Base-by-base conservation (phyloP, 2,888 invertebrate species). In the Andrena hattorfiana region DNA sequence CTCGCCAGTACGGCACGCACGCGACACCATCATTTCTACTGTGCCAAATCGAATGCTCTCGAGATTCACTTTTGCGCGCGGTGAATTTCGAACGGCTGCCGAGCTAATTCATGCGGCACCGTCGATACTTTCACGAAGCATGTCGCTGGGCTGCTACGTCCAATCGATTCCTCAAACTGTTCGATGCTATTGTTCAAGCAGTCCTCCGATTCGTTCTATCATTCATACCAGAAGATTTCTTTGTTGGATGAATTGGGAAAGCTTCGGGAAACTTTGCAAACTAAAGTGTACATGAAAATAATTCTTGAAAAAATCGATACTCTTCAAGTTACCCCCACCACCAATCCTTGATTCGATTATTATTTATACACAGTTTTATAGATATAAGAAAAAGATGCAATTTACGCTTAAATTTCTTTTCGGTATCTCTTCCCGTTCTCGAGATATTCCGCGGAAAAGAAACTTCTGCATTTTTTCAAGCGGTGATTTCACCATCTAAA, bases 81-180 rank as follows among this genome's bases (percentile, higher is more conserved):
- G 79, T 76, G 71, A 87, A 82, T 87, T 83, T 83, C 70, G 59
- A 81, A 78, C 68, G 77, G 51, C 48, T 73, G 68, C 32, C 68
- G 23, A 63, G 64, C 77, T 73, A 87, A 84, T 83, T 76, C 78
- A 78, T 83, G 69, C 84, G 74, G 59, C 70, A 72, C 59, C 51
- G 73, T 42, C 62, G 63, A 20, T 75, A 81, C 85, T 85, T 85
- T 85, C 74, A 83, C 84, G 75, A 74, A 63, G 35, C 73, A 26
- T 62, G 83, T 63, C 76, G 70, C 72, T 16, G n/a, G 26, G 51
- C 32, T 5, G 7, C 70, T 51, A 62, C 42, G 10, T 2, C 8
- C 30, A 23, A 48, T 42, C 59, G 13, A 8, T 75, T 72, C 69
- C 26, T 49, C 42, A 7, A n/a, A 56, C 16, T 28, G 32, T 42